These are phyloP conservation scores for Tinea trinotella DNA, from an alignment of 2,888 invertebrate genomes.

Conservation along the genomic window DNA sequence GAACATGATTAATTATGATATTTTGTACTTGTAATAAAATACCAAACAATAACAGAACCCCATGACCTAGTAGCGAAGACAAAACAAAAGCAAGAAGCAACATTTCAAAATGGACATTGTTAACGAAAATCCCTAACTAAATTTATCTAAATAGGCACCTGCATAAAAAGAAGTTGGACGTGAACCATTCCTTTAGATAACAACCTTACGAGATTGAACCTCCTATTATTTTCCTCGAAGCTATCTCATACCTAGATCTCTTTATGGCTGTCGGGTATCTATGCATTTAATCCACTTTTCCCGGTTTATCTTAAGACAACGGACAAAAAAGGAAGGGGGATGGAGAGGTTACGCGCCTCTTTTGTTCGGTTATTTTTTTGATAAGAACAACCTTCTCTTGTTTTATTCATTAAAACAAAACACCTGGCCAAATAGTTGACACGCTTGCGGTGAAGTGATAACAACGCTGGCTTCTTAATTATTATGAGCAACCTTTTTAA, in stretches of 20 bases:
- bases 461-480: not conserved
- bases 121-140: constrained; percentile 16
- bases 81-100: constrained; percentile 7
- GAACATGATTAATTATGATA: too few species aligned
- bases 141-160: constrained; percentile 33
- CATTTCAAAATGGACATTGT: constrained; percentile 1
- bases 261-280: constrained; percentile 56
- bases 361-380: constrained; percentile 48
- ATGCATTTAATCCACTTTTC: constrained; percentile 63
- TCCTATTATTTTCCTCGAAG: constrained; percentile 33
- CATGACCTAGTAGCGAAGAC: not conserved
- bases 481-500: too few species aligned
- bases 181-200: constrained; percentile 25
- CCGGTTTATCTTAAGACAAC: constrained; percentile 55
- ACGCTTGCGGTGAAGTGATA: constrained; percentile 11
- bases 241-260: constrained; percentile 47
- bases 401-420: constrained; percentile 10
- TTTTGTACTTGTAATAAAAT: too few species aligned
- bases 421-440: constrained; percentile 3
- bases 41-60: too few species aligned
- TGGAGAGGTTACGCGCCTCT: constrained; percentile 26
- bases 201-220: constrained; percentile 20
- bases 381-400: constrained; percentile 31
- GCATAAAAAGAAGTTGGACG: constrained; percentile 28
- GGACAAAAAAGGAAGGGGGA: constrained; percentile 34